Evolutionary conservation across 1,140 invertebrate species (phyloP), one percentile per base, ranked within the genome.

Genomic region (Sycobia sp.): DNA sequence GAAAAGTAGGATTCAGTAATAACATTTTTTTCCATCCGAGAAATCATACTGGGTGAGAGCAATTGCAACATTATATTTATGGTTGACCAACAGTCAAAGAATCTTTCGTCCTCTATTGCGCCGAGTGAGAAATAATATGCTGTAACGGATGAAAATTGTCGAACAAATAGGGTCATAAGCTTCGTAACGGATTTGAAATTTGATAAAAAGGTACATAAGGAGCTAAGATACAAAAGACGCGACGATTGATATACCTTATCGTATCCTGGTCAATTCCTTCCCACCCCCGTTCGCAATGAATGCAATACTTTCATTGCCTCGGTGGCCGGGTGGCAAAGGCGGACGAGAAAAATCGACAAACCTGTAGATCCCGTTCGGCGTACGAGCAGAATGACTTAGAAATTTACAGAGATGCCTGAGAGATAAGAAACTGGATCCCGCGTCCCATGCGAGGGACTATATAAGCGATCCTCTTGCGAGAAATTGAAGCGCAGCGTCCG

Each of bases 361-460:
- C 44, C 39, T 9, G 56, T 39, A 47, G 14, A 49, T 58, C 56
- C 36, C 23, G 36, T 59, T 50, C 1, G n/a, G 32, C n/a, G 50
- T 36, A 25, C 41, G 57, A 25, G n/a, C n/a, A 13, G 46, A 59
- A 50, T 49, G 34, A 38, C 27, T 58, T 25, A 27, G 29, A 57
- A 46, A 58, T 47, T 38, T 58, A 29, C 20, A 44, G 10, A 20
- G 27, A 46, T 32, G 27, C 38, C 11, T n/a, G n/a, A 13, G 16
- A 16, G 32, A 47, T 58, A 27, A 58, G 55, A 58, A 58, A 47
- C 55, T 32, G 20, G 32, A n/a, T n/a, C n/a, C n/a, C n/a, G n/a
- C n/a, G n/a, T 27, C 13, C 18, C 29, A 49, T 46, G 14, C 10
- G n/a, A 47, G 16, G 25, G n/a, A 22, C 20, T 7, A 56, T 20